phyloP scores from a whole-genome alignment of 64 coral and sea anemone genomes.

The Montipora efflorescens region DNA sequence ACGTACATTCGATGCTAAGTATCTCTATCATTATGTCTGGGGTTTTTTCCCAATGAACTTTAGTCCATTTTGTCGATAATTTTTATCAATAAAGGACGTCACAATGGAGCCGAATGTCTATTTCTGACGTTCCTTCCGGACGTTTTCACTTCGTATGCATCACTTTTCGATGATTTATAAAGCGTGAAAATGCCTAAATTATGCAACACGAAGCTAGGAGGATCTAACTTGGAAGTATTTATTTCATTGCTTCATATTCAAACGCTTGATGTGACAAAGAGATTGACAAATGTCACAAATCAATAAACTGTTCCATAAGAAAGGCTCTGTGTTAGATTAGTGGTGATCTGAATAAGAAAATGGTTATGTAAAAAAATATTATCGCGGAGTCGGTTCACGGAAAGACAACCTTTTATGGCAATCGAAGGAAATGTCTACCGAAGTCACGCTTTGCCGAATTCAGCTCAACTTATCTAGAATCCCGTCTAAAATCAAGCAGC shows the following conservation, averaged over 20 bases:
- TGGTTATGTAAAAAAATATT: background rate
- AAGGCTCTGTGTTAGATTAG: background rate
- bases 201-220: no score
- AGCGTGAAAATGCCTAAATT: background rate
- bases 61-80: background rate
- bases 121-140: conserved; percentile 1
- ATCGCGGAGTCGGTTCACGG: background rate
- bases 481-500: no score
- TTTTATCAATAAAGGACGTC: conserved; percentile 24
- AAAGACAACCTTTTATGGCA: background rate
- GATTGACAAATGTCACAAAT: background rate
- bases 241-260: background rate
- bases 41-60: background rate
- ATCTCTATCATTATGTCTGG: no score
- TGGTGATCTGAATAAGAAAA: background rate
- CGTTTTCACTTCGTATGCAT: background rate
- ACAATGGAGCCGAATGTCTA: background rate
- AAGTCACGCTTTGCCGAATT: no score
- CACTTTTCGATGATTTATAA: conserved; percentile 2
- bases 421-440: background rate
- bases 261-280: background rate
- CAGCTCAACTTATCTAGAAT: no score
- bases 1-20: no score
- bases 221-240: no score
- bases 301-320: background rate